Percentiles rank a stretch among this genome's conserved stretches.
Evolutionary conservation across 1,140 invertebrate species (phyloP).

Genomic region (Neocloeon triangulifer): DNA sequence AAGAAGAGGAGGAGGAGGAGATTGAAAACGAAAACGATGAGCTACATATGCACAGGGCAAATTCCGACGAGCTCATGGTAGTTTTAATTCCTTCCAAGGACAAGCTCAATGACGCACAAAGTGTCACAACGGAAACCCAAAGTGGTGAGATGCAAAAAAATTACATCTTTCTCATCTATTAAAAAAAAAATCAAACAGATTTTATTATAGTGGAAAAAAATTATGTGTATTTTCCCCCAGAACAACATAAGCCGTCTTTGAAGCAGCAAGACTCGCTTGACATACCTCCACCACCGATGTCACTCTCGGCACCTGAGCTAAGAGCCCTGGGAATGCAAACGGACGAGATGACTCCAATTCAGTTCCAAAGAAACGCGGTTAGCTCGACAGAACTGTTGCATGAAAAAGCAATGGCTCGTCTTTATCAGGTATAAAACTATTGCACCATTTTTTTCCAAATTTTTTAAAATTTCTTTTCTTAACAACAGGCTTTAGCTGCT

Average conservation of each 20-base stretch:
- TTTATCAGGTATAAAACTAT: conserved; percentile 51
- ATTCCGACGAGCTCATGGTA: conserved; percentile 41
- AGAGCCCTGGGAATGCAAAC: conserved; percentile 20
- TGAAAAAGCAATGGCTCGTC: conserved; percentile 51
- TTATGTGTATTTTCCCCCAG: neutral
- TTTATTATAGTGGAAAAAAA: neutral
- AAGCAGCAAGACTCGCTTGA: conserved; percentile 22
- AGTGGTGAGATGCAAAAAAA: neutral
- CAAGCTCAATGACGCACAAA: conserved; percentile 11
- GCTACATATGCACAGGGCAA: neutral
- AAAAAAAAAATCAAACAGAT: neutral
- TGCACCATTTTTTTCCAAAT: too few species aligned
- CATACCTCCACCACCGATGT: conserved; percentile 45
- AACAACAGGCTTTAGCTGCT: neutral
- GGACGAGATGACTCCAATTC: conserved; percentile 21
- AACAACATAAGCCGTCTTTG: conserved; percentile 6
- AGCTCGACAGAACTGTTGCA: conserved; percentile 61
- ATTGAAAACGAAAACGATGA: conserved; percentile 2
- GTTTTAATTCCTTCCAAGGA: conserved; percentile 42
- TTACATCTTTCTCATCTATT: neutral
- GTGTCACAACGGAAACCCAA: neutral
- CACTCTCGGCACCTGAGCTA: conserved; percentile 53
- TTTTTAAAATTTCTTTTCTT: neutral
- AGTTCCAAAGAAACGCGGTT: conserved; percentile 37
- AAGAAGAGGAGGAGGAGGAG: conserved; percentile 6